Evolutionary conservation across 2,888 invertebrate genomes (phyloP).

Genomic region (Caenorhabditis uteleia): DNA sequence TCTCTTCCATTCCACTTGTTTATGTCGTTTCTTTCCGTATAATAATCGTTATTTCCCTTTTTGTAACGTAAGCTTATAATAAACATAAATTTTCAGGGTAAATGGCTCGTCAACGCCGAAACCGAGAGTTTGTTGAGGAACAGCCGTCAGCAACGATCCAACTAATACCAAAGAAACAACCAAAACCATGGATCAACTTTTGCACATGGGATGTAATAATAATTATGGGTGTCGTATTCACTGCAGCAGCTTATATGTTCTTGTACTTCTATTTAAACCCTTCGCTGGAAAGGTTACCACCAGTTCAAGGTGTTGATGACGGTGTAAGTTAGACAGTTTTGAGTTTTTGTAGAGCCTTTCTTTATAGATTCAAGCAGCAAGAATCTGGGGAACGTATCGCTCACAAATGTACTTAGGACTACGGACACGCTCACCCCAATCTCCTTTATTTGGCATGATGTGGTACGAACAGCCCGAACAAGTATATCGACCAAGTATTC

Average conservation of each 20-base stretch:
- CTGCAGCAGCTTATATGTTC: constrained; percentile 12
- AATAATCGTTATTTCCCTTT: too few species aligned
- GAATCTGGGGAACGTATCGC: constrained; percentile 88
- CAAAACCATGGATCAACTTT: background rate
- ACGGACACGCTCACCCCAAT: constrained; percentile 86
- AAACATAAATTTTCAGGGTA: background rate
- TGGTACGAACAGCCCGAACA: constrained; percentile 78
- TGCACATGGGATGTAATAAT: constrained; percentile 16
- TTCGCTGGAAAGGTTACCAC: constrained; percentile 21
- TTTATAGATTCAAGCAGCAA: background rate
- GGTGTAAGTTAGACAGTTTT: constrained; percentile 1
- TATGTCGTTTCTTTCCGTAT: background rate
- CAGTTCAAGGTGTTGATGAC: constrained; percentile 20
- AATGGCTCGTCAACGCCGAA: background rate
- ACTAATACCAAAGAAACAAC: background rate
- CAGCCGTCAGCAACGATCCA: constrained; percentile 1
- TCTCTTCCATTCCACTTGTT: background rate
- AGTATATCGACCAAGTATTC: constrained; percentile 25
- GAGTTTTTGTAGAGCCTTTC: background rate
- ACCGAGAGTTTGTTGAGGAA: background rate
- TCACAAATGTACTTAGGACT: constrained; percentile 87
- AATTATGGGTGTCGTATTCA: constrained; percentile 7
- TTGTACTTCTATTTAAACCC: constrained; percentile 23
- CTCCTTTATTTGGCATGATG: constrained; percentile 82
- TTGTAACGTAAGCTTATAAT: too few species aligned